Percentiles rank a stretch among this genome's conserved stretches.
Evolutionary conservation across 1,140 invertebrate genomes (phyloP).

Genomic region (Adoxophyes honmai): DNA sequence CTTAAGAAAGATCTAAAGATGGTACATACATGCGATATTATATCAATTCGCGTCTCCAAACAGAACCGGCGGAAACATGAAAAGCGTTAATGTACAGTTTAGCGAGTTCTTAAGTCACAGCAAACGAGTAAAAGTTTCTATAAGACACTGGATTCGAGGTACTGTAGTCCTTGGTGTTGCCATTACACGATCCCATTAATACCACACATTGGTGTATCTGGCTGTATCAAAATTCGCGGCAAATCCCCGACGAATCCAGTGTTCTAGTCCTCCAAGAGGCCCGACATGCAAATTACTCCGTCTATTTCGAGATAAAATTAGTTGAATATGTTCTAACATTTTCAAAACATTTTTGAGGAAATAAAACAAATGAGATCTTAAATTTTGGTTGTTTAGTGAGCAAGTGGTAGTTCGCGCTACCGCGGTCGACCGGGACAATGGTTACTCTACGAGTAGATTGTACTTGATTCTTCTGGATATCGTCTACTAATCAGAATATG

Average conservation of each 20-base stretch:
- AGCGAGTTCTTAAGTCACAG: constrained; percentile 1
- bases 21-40: constrained; percentile 3
- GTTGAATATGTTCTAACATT: constrained; percentile 19
- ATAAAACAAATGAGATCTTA: constrained; percentile 67
- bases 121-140: constrained; percentile 6
- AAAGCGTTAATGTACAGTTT: neutral
- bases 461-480: constrained; percentile 52
- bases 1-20: constrained; percentile 3
- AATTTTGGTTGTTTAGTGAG: constrained; percentile 71
- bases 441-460: constrained; percentile 46
- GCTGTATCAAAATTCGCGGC: too few species aligned
- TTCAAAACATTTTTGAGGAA: constrained; percentile 29
- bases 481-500: constrained; percentile 28
- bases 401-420: constrained; percentile 51
- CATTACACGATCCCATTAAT: too few species aligned
- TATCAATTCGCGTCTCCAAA: constrained; percentile 6
- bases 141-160: constrained; percentile 2
- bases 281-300: constrained; percentile 28
- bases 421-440: constrained; percentile 32
- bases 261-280: neutral
- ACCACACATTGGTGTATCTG: too few species aligned
- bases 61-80: neutral
- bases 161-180: neutral
- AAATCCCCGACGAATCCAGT: neutral
- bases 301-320: constrained; percentile 27